Evolutionary conservation across 64 coral and sea anemone genomes (phyloP).

Genomic region (Hydrozoanthus tunicans): DNA sequence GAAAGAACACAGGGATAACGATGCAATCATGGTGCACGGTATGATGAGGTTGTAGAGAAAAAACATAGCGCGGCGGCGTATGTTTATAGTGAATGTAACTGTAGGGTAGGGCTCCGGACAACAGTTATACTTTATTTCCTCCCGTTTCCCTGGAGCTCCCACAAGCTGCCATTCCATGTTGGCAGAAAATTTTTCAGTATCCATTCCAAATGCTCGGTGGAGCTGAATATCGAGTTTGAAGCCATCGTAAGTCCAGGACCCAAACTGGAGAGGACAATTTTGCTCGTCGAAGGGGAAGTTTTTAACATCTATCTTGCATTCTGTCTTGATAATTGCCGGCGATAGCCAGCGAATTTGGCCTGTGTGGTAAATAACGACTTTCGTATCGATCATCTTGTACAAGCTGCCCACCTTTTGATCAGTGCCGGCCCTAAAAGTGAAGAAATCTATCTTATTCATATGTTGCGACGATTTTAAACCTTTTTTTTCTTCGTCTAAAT

Average conservation of each 20-base stretch:
- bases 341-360: conserved; percentile 10
- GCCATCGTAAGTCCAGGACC: conserved; percentile 53
- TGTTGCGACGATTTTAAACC: no score
- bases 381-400: conserved; percentile 27
- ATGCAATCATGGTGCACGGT: conserved; percentile 42
- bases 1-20: conserved; percentile 55
- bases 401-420: conserved; percentile 34
- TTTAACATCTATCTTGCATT: conserved; percentile 52
- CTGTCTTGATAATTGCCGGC: not conserved
- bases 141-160: not conserved
- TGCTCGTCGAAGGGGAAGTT: conserved; percentile 51
- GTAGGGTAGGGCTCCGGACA: conserved; percentile 53
- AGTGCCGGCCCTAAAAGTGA: not conserved
- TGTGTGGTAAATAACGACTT: conserved; percentile 11
- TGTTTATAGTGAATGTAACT: conserved; percentile 31
- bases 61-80: conserved; percentile 56
- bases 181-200: conserved; percentile 40
- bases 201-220: conserved; percentile 24
- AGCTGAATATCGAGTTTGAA: conserved; percentile 52
- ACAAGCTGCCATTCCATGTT: conserved; percentile 56
- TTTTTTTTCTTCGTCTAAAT: no score
- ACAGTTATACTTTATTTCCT: conserved; percentile 21
- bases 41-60: conserved; percentile 54
- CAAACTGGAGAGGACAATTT: conserved; percentile 45
- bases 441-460: not conserved